Percentiles rank a stretch among this genome's conserved stretches.
phyloP scores from a whole-genome alignment of 2,888 invertebrate genomes.

The Agrypnus murinus region DNA sequence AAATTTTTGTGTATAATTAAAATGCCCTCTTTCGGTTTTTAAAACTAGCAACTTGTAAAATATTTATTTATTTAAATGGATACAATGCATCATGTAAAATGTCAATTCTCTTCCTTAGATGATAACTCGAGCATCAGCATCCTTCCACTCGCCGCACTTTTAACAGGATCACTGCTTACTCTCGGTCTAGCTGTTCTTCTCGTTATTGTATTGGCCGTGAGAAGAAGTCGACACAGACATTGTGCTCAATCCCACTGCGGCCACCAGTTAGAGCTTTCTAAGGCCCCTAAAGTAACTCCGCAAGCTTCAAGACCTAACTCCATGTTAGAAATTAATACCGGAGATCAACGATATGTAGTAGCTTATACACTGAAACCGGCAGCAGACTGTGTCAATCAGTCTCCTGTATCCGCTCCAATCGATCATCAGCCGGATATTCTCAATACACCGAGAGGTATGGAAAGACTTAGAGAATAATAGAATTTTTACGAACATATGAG shows the following conservation, averaged over 20 bases:
- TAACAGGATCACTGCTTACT: conserved; percentile 80
- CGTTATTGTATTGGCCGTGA: conserved; percentile 78
- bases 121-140: conserved; percentile 81
- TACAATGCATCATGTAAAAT: too few species aligned
- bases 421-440: conserved; percentile 78
- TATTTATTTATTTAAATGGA: too few species aligned
- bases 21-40: too few species aligned
- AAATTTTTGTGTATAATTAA: too few species aligned
- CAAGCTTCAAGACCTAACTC: conserved; percentile 70
- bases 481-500: conserved; percentile 1
- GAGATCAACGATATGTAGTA: conserved; percentile 88
- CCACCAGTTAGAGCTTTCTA: conserved; percentile 69
- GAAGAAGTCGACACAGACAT: conserved; percentile 74
- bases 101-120: conserved; percentile 71
- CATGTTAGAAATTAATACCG: conserved; percentile 85
- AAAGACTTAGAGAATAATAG: neutral
- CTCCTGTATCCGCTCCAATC: conserved; percentile 60
- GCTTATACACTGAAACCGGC: conserved; percentile 88
- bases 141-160: conserved; percentile 81
- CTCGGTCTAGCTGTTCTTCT: conserved; percentile 78
- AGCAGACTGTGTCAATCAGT: conserved; percentile 64
- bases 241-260: conserved; percentile 68
- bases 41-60: too few species aligned
- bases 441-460: conserved; percentile 82
- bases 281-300: conserved; percentile 73